Conservation (phyloP, 1,140 invertebrate species). For the Streblospio benedicti region DNA sequence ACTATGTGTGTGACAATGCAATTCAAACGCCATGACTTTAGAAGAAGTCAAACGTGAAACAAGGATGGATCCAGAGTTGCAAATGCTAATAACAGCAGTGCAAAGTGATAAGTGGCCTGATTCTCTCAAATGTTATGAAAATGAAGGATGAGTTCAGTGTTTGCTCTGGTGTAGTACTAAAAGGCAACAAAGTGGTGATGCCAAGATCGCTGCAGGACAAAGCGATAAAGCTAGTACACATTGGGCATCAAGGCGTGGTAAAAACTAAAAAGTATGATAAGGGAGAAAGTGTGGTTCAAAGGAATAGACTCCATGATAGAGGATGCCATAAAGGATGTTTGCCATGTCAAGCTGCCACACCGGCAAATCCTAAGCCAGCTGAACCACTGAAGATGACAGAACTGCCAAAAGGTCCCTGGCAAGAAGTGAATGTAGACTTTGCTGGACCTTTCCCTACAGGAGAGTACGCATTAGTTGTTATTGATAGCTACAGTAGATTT, state of each 20-base stretch:
- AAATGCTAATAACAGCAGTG: no score
- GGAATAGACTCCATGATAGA: slow-evolving; percentile 31
- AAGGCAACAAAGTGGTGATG: no score
- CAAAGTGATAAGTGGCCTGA: no score
- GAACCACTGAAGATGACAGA: slow-evolving; percentile 25
- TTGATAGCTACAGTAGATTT: not conserved
- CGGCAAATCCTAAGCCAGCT: not conserved
- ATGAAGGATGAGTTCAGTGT: no score
- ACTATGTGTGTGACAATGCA: not conserved
- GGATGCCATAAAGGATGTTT: slow-evolving; percentile 24
- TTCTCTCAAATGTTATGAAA: no score
- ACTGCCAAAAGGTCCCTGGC: slow-evolving; percentile 24
- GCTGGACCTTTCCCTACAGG: slow-evolving; percentile 24
- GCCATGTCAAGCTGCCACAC: slow-evolving; percentile 23
- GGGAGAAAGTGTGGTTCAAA: not conserved
- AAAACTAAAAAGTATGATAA: not conserved
- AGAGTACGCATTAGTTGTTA: slow-evolving; percentile 19
- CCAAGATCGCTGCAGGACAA: not conserved
- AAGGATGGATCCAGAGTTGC: no score
- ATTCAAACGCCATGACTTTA: slow-evolving; percentile 3
- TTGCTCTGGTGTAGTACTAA: no score
- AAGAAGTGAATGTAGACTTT: slow-evolving; percentile 24
- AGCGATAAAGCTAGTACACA: not conserved
- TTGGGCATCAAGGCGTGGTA: not conserved
- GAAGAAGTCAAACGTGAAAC: no score